A percentile compares a stretch with the other conserved stretches of the same genome.
phyloP scores from a whole-genome alignment of 92 coral and sea anemone species.

The Isaurus tuberculatus region DNA sequence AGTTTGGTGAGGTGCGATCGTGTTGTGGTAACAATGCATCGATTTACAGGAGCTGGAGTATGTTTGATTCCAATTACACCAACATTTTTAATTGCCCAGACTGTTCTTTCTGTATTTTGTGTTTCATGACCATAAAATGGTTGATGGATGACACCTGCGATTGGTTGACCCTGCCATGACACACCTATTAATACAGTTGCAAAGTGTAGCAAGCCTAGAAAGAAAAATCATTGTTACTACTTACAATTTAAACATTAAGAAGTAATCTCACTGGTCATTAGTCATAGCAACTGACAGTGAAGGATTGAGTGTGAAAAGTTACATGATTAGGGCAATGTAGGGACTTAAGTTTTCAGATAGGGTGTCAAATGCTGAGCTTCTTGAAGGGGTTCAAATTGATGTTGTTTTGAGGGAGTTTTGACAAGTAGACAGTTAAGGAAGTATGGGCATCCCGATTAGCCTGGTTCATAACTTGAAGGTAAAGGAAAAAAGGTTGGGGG shows the following conservation, averaged over 20 bases:
- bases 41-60: conserved; percentile 67
- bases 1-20: conserved; percentile 84
- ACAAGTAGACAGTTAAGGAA: too few relatives aligned
- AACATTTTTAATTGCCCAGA: conserved; percentile 90
- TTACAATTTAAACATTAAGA: neutral
- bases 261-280: too few relatives aligned
- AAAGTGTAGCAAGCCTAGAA: conserved; percentile 82
- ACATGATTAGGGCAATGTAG: too few relatives aligned
- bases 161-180: conserved; percentile 84
- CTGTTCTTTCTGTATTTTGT: conserved; percentile 66
- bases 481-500: too few relatives aligned
- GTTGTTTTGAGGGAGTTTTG: too few relatives aligned
- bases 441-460: too few relatives aligned
- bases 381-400: too few relatives aligned
- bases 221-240: neutral
- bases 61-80: conserved; percentile 90
- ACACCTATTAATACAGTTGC: conserved; percentile 95
- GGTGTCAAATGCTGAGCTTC: too few relatives aligned
- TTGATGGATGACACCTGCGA: conserved; percentile 96
- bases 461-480: too few relatives aligned
- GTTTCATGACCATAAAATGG: conserved; percentile 85
- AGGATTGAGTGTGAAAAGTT: too few relatives aligned
- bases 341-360: too few relatives aligned
- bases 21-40: conserved; percentile 87
- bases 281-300: too few relatives aligned